Base-by-base conservation (phyloP, 2,113 vertebrate species). In the Strix uralensis region DNA sequence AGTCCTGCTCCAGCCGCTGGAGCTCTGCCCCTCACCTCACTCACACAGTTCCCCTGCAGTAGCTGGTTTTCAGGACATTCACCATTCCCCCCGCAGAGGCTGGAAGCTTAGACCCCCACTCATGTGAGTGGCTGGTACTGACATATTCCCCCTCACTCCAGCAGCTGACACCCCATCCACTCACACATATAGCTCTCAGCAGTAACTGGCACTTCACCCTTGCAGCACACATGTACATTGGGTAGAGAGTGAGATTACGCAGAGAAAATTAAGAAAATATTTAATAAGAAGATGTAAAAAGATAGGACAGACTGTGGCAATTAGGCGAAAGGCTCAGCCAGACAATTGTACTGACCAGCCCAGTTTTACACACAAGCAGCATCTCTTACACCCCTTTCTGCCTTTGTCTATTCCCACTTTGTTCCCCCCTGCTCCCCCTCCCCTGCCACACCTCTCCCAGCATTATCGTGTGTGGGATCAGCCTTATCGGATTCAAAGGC, bases 271-370 rank as follows among this genome's bases (percentile, higher is more conserved):
- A 65, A 63, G 27, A 55, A 42, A 79, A 21, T 1, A 42, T 15
- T 52, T 66, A 61, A 19, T 61, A 30, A n/a, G 16, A 52, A 36
- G 4, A n/a, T 15, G 4, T 10, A 57, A 47, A 29, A 46, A 70
- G 36, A 66, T 0, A 62, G 15, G 26, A 79, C 22, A 71, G 36
- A 26, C 11, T 18, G 5, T 19, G 40, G 42, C 32, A n/a, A 42
- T 54, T 4, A 5, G 9, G 34, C 0, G 1, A 61, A 80, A 66
- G 13, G 23, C 32, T 78, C 36, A 83, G 57, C 36, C 14, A 91
- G 26, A 52, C 10, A 47, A 63, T 38, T 2, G 0, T 25, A 52
- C 13, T 49, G 51, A 80, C 4, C 2, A 1, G 30, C 3, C 30
- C 46, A 20, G 18, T 59, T 67, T 75, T 21, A 58, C 22, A 51